phyloP scores from a whole-genome alignment of 2,888 invertebrate species.

The Drymonia ruficornis region DNA sequence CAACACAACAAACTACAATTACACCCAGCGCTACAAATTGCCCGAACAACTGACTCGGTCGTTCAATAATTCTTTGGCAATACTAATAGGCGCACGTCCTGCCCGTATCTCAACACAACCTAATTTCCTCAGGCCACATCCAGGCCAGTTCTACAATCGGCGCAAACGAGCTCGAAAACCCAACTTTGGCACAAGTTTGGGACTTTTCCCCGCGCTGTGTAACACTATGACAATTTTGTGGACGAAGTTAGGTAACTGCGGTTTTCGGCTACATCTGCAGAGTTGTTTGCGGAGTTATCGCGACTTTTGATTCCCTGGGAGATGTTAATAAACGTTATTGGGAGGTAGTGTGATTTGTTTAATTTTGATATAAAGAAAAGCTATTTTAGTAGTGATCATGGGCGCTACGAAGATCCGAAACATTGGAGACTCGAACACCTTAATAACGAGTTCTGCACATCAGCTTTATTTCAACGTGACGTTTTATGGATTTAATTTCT shows the following conservation, averaged over 20 bases:
- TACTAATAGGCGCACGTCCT: constrained; percentile 31
- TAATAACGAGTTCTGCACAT: too few relatives aligned
- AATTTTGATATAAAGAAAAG: neutral
- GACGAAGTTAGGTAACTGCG: constrained; percentile 48
- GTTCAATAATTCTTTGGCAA: constrained; percentile 17
- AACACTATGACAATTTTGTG: constrained; percentile 46
- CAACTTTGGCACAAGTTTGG: constrained; percentile 51
- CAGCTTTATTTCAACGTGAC: too few relatives aligned
- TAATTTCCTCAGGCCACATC: constrained; percentile 47
- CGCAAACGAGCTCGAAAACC: constrained; percentile 56
- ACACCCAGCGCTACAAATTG: neutral
- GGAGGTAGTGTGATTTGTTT: neutral
- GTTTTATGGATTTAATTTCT: too few relatives aligned
- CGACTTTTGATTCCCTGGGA: constrained; percentile 25
- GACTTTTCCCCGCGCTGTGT: constrained; percentile 40
- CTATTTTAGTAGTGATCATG: too few relatives aligned
- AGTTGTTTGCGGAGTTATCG: constrained; percentile 30
- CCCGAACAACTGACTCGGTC: constrained; percentile 8
- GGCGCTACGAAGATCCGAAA: too few relatives aligned
- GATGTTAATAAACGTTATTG: constrained; percentile 13
- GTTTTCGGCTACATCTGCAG: constrained; percentile 41
- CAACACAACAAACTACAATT: neutral
- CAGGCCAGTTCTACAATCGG: constrained; percentile 53
- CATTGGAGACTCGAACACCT: too few relatives aligned
- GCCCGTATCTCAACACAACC: constrained; percentile 44